A percentile compares a stretch with the other conserved stretches of the same genome.
These are phyloP conservation scores for Acleris laterana DNA, from an alignment of 2,888 invertebrate species.

Conservation along the genomic window DNA sequence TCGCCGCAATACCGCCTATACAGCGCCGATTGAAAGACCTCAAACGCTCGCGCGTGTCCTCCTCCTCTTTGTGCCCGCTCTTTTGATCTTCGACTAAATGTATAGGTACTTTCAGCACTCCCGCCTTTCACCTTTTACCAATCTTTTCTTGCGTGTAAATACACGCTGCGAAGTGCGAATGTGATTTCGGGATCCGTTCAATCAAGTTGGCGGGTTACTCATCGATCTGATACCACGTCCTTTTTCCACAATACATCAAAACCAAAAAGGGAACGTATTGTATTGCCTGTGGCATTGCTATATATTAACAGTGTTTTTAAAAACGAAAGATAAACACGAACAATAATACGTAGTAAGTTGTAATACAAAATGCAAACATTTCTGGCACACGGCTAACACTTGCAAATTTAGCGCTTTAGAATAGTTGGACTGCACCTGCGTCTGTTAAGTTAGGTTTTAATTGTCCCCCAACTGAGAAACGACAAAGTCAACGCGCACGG, in stretches of 20 bases:
- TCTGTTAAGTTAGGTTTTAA: neutral
- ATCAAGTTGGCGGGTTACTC: constrained; percentile 24
- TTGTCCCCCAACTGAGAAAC: too few relatives aligned
- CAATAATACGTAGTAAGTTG: neutral
- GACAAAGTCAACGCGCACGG: too few relatives aligned
- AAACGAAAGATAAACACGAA: neutral
- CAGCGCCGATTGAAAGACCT: constrained; percentile 41
- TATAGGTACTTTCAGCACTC: constrained; percentile 57
- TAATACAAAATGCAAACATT: neutral
- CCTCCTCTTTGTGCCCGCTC: constrained; percentile 57
- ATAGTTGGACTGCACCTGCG: constrained; percentile 13
- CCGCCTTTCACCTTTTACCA: constrained; percentile 63
- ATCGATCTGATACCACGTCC: constrained; percentile 9
- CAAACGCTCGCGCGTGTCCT: constrained; percentile 48
- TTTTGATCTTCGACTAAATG: constrained; percentile 59
- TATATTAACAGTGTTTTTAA: neutral
- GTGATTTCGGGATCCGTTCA: constrained; percentile 35
- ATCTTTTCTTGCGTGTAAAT: constrained; percentile 51
- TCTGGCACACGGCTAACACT: constrained; percentile 5
- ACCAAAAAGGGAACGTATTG: neutral
- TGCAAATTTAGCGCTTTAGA: constrained; percentile 14
- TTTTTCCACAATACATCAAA: constrained; percentile 9
- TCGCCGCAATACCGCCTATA: constrained; percentile 47
- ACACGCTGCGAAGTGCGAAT: constrained; percentile 40
- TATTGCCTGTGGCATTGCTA: neutral